These are phyloP conservation scores for Amblyjoppa fuscipennis DNA, from an alignment of 2,888 invertebrate genomes.

Conservation along the genomic window DNA sequence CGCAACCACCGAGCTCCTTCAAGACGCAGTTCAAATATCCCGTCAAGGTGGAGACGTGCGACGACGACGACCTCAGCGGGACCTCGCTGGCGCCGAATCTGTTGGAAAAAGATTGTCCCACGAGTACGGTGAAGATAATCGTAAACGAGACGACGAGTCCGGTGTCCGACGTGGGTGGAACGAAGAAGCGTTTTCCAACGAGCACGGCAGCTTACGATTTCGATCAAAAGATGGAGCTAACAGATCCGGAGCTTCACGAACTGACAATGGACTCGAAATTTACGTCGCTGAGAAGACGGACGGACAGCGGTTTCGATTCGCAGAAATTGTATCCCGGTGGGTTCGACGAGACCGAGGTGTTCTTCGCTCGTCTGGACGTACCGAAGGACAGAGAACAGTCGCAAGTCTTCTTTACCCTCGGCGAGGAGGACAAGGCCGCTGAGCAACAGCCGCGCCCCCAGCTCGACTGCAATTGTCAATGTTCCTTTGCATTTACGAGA, in stretches of 20 bases:
- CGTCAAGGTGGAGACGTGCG: constrained; percentile 64
- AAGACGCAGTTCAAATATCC: constrained; percentile 67
- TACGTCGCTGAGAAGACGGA: constrained; percentile 54
- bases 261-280: constrained; percentile 69
- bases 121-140: constrained; percentile 79
- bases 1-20: constrained; percentile 66
- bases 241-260: constrained; percentile 61
- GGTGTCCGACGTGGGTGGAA: constrained; percentile 43
- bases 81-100: constrained; percentile 6
- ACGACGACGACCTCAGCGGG: constrained; percentile 69
- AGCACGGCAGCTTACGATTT: constrained; percentile 58
- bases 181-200: constrained; percentile 65
- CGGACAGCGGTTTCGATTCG: constrained; percentile 64
- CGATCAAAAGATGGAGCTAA: constrained; percentile 70
- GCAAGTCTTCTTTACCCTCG: constrained; percentile 81
- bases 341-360: constrained; percentile 69
- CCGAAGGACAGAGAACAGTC: constrained; percentile 69
- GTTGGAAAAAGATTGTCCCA: constrained; percentile 62
- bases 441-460: constrained; percentile 26
- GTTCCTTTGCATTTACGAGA: constrained; percentile 78
- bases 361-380: constrained; percentile 57
- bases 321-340: constrained; percentile 61
- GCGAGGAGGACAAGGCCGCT: constrained; percentile 77
- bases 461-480: constrained; percentile 77
- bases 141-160: constrained; percentile 73